Base-by-base conservation (phyloP, 2,113 vertebrate genomes). In the Salvator merianae region DNA sequence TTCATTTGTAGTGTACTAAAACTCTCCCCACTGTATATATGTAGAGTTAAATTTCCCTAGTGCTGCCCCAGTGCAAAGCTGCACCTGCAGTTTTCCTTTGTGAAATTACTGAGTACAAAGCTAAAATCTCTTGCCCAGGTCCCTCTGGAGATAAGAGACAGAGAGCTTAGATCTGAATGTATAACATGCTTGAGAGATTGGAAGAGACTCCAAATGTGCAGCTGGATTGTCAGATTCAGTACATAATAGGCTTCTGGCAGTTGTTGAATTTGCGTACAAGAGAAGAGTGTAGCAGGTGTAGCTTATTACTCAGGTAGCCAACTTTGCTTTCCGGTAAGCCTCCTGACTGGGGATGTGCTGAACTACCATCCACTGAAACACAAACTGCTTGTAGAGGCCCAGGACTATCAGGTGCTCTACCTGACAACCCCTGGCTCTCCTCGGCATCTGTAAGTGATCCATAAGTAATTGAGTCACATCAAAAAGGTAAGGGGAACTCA, bases 91-190 rank as follows among this genome's bases (percentile, higher is more conserved):
- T 79, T 89, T 79, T 77, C 0, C 0, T 84, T 90, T 89, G 66
- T 55, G 87, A 87, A 80, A 79, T 71, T 8, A 12, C 68, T 90
- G 73, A 40, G 86, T 81, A 79, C 85, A 59, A 72, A 53, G 7
- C 79, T 1, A 1, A 47, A 89, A 82, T 79, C 83, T 59, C 32
- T 87, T 75, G 71, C 53, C 20, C 81, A 59, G 53, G 30, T 90
- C 91, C 16, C 66, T 74, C 63, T 84, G 87, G 81, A 90, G 78
- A 68, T 71, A 69, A 79, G 87, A 88, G 78, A 87, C 88, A 84
- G 74, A n/a, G 80, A 84, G 73, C 65, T 86, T 82, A 85, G 65
- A 8, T 38, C 85, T 24, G 10, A 82, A 81, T 92, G 36, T 38
- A 40, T 38, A 63, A 16, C 8, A 28, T 55, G 47, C 26, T 70